Base-by-base conservation (phyloP, 2,888 invertebrate genomes). In the Eudemis profundana region DNA sequence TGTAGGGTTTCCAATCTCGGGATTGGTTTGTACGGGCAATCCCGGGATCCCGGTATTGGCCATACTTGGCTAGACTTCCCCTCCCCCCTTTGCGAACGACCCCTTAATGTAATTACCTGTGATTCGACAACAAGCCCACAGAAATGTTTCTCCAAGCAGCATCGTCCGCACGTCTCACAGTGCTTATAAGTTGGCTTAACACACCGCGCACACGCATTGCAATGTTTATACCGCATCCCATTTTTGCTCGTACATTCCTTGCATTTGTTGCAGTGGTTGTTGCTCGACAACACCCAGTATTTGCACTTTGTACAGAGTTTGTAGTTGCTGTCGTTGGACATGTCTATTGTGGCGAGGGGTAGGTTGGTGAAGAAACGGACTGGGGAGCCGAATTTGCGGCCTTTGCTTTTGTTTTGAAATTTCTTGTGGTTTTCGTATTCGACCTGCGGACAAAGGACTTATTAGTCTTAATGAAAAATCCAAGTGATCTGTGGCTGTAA, bases 311-410 rank as follows among this genome's bases (percentile, higher is more conserved):
- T 84, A 79, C 98, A 98, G 72, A 93, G 94, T 81, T 94, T 95
- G 81, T 97, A 98, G 17, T 94, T 95, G 68, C 95, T 95, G 49
- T 90, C 87, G 3, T 89, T 86, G 0, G 91, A 89, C 23, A 92
- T 70, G 66, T 89, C 84, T 19, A 93, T 87, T 1, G 90, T 93
- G 50, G 85, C 75, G 0, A 93, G 82, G 0, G 94, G 93, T 17
- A 97, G 86, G 84, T 98, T 98, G 1, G 98, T 98, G 78, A 97
- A 98, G 72, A 98, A 94, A 12, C 98, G 93, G 0, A 98, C 96
- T 0, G 97, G 97, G 0, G 98, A 97, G 0, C 96, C 96, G 27
- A 94, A 90, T 79, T 96, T 96, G 36, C 95, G 93, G 1, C 94
- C 96, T 19, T 93, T 94, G 53, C 89, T 91, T 36, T 92, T 87